phyloP scores from a whole-genome alignment of 2,888 invertebrate species.

The Ophion ellenae region DNA sequence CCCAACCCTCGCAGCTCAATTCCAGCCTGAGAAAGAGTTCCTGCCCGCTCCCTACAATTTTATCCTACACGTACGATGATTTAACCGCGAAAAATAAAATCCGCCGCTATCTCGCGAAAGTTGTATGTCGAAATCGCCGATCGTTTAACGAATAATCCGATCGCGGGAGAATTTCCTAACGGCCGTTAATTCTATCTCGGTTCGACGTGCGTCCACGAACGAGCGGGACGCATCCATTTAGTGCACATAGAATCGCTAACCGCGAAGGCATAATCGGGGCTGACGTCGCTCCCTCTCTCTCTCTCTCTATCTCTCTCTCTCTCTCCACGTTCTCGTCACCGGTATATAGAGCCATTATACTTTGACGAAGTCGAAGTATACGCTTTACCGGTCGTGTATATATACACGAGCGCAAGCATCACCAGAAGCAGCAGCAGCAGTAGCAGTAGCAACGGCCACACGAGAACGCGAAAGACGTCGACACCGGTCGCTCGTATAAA shows the following conservation, averaged over 20 bases:
- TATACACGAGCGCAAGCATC: constrained; percentile 33
- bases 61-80: background rate
- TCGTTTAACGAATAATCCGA: constrained; percentile 4
- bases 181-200: background rate
- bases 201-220: background rate
- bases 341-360: constrained; percentile 34
- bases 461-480: constrained; percentile 69
- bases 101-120: background rate
- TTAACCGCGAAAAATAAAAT: background rate
- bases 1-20: background rate
- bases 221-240: constrained; percentile 20
- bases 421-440: constrained; percentile 34
- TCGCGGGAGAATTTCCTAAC: constrained; percentile 7
- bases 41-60: background rate
- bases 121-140: background rate
- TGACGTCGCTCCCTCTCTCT: background rate
- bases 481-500: constrained; percentile 80
- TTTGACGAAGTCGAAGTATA: constrained; percentile 22
- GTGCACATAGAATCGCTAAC: constrained; percentile 18
- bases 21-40: background rate
- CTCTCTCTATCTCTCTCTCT: too few relatives aligned
- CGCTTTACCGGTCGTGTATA: constrained; percentile 29
- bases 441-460: constrained; percentile 52
- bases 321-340: constrained; percentile 33
- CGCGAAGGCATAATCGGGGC: constrained; percentile 22